Conservation (phyloP, 2,888 invertebrate genomes). For the Amphipoea lucens region DNA sequence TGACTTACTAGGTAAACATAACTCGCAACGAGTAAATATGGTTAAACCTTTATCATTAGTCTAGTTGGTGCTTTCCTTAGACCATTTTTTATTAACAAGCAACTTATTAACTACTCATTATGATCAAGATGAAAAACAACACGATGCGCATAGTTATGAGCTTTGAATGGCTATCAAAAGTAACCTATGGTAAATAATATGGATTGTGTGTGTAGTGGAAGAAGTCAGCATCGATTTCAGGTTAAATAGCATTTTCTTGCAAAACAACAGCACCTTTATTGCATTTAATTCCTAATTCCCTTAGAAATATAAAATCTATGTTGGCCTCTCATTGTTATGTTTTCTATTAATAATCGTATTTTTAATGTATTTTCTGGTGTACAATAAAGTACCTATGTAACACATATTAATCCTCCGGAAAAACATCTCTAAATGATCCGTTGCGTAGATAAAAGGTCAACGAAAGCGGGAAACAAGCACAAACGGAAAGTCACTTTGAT, state of each 20-base stretch:
- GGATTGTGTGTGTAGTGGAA: no score
- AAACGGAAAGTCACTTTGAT: neutral
- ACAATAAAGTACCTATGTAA: no score
- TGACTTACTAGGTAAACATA: conserved; percentile 34
- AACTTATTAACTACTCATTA: no score
- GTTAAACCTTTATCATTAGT: neutral
- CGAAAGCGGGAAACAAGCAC: no score
- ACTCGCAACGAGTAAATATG: neutral
- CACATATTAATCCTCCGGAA: no score
- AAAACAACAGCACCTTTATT: neutral
- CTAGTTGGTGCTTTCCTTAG: no score
- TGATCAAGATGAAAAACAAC: neutral
- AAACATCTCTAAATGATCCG: neutral
- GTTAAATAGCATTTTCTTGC: neutral
- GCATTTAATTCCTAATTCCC: neutral
- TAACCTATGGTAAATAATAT: neutral
- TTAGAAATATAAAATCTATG: no score
- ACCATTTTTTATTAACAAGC: neutral
- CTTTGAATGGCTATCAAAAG: neutral
- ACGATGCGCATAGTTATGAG: neutral
- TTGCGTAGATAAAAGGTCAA: no score
- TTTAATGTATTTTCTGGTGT: no score
- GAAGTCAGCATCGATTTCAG: no score
- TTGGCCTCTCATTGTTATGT: no score
- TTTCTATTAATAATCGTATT: no score